phyloP scores from a whole-genome alignment of 1,140 invertebrate species.

The Orussus abietinus region DNA sequence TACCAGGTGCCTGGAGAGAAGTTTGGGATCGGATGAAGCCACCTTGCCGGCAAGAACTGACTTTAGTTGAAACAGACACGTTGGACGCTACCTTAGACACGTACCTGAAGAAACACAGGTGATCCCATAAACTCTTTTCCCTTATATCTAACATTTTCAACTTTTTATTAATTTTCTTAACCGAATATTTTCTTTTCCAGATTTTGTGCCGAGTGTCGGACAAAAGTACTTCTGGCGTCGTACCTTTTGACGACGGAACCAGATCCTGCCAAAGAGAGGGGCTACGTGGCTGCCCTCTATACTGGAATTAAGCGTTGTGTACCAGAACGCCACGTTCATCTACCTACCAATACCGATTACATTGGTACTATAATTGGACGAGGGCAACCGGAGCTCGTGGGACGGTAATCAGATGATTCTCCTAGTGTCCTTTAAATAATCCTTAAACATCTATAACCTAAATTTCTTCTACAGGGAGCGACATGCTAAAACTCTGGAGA shows the following conservation, averaged over 20 bases:
- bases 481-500: slow-evolving; percentile 91
- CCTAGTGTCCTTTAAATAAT: slow-evolving; percentile 7
- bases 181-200: slow-evolving; percentile 44
- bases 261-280: slow-evolving; percentile 80
- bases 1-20: slow-evolving; percentile 68
- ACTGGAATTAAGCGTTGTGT: slow-evolving; percentile 81
- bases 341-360: slow-evolving; percentile 81
- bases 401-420: slow-evolving; percentile 54
- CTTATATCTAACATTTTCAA: slow-evolving; percentile 11
- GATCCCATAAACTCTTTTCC: too few relatives aligned
- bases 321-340: slow-evolving; percentile 80
- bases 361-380: slow-evolving; percentile 80
- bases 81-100: slow-evolving; percentile 80
- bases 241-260: slow-evolving; percentile 80
- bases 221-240: slow-evolving; percentile 84
- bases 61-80: slow-evolving; percentile 77
- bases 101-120: slow-evolving; percentile 85
- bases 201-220: slow-evolving; percentile 88
- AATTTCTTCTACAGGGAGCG: slow-evolving; percentile 68
- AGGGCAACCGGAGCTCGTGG: slow-evolving; percentile 85
- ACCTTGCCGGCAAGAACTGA: slow-evolving; percentile 79
- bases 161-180: slow-evolving; percentile 10
- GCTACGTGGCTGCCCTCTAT: slow-evolving; percentile 81
- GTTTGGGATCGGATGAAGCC: slow-evolving; percentile 85
- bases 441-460: slow-evolving; percentile 15